phyloP scores from a whole-genome alignment of 2,113 vertebrate species.

The Paramisgurnus dabryanus region DNA sequence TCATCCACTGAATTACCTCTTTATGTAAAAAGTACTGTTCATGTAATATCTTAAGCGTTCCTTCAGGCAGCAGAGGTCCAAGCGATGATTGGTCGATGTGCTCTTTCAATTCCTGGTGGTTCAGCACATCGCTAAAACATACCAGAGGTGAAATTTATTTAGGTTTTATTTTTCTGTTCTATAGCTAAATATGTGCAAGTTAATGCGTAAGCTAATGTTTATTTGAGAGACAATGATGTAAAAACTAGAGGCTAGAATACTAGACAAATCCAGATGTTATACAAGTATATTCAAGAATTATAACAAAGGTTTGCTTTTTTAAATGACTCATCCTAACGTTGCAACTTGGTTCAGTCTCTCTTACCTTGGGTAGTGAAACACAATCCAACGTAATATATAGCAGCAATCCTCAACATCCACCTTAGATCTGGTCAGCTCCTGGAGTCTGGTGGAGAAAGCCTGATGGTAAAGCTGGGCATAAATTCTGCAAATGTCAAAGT shows the following conservation, averaged over 20 bases:
- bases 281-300: not conserved
- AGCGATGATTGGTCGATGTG: slow-evolving; percentile 72
- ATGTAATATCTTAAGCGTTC: slow-evolving; percentile 70
- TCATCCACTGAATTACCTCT: slow-evolving; percentile 68
- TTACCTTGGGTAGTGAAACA: slow-evolving; percentile 75
- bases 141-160: too few relatives aligned
- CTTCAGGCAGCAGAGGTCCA: slow-evolving; percentile 75
- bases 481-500: slow-evolving; percentile 76
- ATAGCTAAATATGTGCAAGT: too few relatives aligned
- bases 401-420: slow-evolving; percentile 74
- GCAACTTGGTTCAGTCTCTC: slow-evolving; percentile 14
- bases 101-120: slow-evolving; percentile 69
- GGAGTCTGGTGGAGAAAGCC: slow-evolving; percentile 72
- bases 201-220: too few relatives aligned
- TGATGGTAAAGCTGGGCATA: slow-evolving; percentile 82
- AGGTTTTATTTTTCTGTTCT: too few relatives aligned
- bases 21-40: slow-evolving; percentile 74
- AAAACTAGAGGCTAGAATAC: too few relatives aligned
- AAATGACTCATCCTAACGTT: not conserved
- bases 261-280: too few relatives aligned
- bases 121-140: slow-evolving; percentile 77
- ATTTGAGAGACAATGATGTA: too few relatives aligned
- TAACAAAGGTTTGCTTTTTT: too few relatives aligned
- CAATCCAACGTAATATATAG: slow-evolving; percentile 83
- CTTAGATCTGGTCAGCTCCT: slow-evolving; percentile 60